Conservation (phyloP, 1,140 invertebrate genomes). For the Apis dorsata region DNA sequence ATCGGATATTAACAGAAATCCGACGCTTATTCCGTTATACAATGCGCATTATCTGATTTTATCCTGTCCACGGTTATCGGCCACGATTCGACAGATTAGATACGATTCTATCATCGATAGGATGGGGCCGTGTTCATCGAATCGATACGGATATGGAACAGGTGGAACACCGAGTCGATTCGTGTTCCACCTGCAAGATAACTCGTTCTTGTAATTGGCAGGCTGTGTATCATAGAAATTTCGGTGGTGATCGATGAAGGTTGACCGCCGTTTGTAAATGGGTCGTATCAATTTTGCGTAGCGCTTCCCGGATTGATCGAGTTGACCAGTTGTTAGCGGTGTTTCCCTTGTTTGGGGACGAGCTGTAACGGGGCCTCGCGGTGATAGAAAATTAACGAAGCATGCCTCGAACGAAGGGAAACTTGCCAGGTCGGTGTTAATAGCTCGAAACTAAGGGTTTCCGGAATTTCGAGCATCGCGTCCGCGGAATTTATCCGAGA, state of each 20-base stretch:
- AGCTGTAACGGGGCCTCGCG: neutral
- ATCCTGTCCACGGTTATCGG: neutral
- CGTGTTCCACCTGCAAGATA: slow-evolving; percentile 5
- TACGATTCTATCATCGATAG: neutral
- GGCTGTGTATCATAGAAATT: slow-evolving; percentile 19
- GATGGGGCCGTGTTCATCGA: neutral
- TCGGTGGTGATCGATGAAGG: slow-evolving; percentile 20
- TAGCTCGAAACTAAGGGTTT: neutral
- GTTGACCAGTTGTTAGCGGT: slow-evolving; percentile 8
- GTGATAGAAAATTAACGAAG: slow-evolving; percentile 29
- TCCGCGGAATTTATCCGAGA: neutral
- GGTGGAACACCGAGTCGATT: neutral
- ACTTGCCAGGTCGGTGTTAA: neutral
- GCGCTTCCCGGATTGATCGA: neutral
- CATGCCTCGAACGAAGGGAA: neutral
- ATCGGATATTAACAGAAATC: slow-evolving; percentile 26
- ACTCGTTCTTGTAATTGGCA: slow-evolving; percentile 36
- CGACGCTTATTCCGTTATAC: slow-evolving; percentile 27
- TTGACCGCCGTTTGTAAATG: slow-evolving; percentile 13
- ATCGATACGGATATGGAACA: neutral
- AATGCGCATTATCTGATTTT: slow-evolving; percentile 27
- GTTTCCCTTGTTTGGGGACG: neutral
- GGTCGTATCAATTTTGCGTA: slow-evolving; percentile 38
- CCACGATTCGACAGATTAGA: slow-evolving; percentile 2
- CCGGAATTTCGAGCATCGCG: neutral